Base-by-base conservation (phyloP, 1,140 invertebrate genomes). In the Aphaenogaster rudis region DNA sequence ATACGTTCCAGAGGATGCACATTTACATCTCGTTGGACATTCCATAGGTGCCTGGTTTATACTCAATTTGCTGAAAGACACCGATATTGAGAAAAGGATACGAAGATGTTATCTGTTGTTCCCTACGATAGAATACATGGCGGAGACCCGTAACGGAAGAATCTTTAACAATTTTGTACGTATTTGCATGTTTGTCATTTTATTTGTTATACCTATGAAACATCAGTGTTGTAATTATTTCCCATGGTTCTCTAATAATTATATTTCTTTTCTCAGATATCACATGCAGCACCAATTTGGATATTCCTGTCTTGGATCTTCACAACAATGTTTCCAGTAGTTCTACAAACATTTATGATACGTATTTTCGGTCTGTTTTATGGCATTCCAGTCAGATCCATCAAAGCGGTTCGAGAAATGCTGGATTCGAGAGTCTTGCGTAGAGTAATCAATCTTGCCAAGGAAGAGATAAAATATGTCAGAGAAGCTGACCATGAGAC, bases 1-100 rank as follows among this genome's bases (percentile, higher is more conserved):
- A 82, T 97, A 97, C 91, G 95, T 98, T 77, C 97, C 98, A 6
- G 88, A 95, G 54, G 95, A 97, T 94, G 96, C 96, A 0, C 96
- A 96, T 90, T 92, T 99, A 4, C 96, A 98, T 94, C 90, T 98
- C 0, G 96, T 99, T 88, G 98, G 97, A 1, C 98, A 99, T 96
- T 99, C 98, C 0, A 97, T 98, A 91, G 98, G 98, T 1, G 96
- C 96, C 86, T 98, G 98, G 96, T 97, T 98, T 87, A 96, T 96
- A 84, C 92, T 98, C n/a, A 97, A 98, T 89, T 91, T 98, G 28
- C 90, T 99, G 5, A 96, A 97, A 88, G 92, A 97, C 66, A 88
- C 95, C 42, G 88, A 94, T 33, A 94, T 97, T 48, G 94, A 94
- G 17, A 86, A 93, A 13, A 95, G 94, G 88, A 91, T 97, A 50